Evolutionary conservation across 2,888 invertebrate species (phyloP), one percentile per base, ranked within the genome.

Genomic region (Geotrupes spiniger): DNA sequence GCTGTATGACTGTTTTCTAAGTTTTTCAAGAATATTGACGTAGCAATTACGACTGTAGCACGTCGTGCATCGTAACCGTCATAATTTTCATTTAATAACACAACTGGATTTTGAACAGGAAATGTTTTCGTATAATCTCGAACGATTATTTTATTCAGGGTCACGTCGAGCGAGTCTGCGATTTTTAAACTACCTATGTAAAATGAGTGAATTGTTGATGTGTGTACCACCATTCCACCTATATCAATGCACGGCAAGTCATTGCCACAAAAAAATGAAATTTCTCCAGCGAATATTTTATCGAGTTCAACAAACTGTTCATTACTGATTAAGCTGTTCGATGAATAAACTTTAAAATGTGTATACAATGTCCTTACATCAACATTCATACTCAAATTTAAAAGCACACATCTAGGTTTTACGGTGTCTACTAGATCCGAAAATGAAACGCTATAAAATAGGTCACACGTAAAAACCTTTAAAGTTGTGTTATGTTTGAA

Each of bases 211-310:
- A 50, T 42, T 26, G 42, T 17, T 1, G 50, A 46, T 25, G 37
- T 46, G 10, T 26, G 27, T 12, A 38, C 15, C 36, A 29, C n/a
- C 9, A 50, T 37, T 31, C 26, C 31, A 9, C 17, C 8, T 8
- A 46, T 26, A 38, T 50, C 50, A 15, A 50, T 27, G 11, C 44
- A 44, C 2, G 50, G 46, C 16, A 50, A 42, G 38, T 46, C 38
- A 14, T 45, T 31, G 5, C 28, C n/a, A 15, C 40, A 36, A 21
- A 44, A 50, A 14, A 28, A 12, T 25, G 45, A n/a, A 16, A 50
- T 29, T 37, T 46, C 28, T 1, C 29, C 25, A 21, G 29, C 25
- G 37, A 37, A 42, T 37, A 50, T 33, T 33, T 15, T n/a, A n/a
- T n/a, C n/a, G 21, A 21, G 21, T 21, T 21, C 9, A 12, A 42